A percentile compares a stretch with the other conserved stretches of the same genome.
Evolutionary conservation across 2,888 invertebrate genomes (phyloP).

Genomic region (Cephus pulcher): DNA sequence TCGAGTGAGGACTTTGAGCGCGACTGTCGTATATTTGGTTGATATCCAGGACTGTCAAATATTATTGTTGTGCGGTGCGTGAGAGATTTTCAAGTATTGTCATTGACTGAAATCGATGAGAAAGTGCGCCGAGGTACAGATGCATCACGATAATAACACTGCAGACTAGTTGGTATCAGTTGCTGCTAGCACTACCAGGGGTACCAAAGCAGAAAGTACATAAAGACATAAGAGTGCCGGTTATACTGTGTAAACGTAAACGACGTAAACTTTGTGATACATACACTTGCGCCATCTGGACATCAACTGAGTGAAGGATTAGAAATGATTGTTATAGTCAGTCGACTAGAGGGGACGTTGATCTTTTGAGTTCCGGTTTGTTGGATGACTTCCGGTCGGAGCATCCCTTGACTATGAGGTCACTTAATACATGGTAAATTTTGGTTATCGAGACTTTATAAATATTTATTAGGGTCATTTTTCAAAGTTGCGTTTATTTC

Average conservation of each 20-base stretch:
- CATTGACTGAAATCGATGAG: neutral
- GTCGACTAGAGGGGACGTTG: neutral
- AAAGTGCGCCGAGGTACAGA: neutral
- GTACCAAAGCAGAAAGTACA: neutral
- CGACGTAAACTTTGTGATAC: neutral
- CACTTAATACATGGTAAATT: neutral
- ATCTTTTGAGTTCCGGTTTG: neutral
- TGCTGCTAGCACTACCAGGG: neutral
- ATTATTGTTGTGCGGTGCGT: neutral
- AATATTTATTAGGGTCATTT: neutral
- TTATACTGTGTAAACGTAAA: neutral
- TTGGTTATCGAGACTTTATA: neutral
- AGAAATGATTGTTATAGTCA: neutral
- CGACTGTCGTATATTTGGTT: neutral
- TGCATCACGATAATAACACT: neutral
- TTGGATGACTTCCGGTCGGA: neutral
- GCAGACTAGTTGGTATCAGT: neutral
- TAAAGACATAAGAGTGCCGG: neutral
- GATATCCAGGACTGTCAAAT: neutral
- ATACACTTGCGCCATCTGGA: neutral
- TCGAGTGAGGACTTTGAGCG: conserved; percentile 33
- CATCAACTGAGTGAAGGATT: neutral
- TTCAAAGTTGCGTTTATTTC: neutral
- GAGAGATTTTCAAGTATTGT: neutral
- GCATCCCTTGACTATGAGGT: neutral